Conservation (phyloP, 2,888 invertebrate genomes). For the Globia sparganii region DNA sequence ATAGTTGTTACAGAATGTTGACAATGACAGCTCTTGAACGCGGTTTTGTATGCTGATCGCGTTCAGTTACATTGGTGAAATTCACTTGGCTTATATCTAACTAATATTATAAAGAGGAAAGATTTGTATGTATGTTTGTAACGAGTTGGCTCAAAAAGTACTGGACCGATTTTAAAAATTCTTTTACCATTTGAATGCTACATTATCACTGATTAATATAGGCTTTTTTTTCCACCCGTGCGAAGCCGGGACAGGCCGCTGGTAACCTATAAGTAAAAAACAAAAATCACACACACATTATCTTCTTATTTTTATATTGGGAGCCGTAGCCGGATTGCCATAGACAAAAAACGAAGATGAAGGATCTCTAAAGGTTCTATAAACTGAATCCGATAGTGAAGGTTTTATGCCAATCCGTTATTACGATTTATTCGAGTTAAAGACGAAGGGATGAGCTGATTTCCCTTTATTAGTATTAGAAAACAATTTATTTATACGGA, state of each 20-base stretch:
- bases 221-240: too few relatives aligned
- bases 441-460: conserved; percentile 36
- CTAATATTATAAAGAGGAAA: too few relatives aligned
- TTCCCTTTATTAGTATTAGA: conserved; percentile 41
- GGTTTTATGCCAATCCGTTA: conserved; percentile 35
- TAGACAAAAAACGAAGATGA: background rate
- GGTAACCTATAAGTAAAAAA: background rate
- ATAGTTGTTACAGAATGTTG: background rate
- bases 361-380: conserved; percentile 1
- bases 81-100: background rate
- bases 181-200: too few relatives aligned
- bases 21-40: background rate
- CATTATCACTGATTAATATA: too few relatives aligned
- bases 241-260: too few relatives aligned
- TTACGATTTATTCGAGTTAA: conserved; percentile 37
- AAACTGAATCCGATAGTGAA: conserved; percentile 17
- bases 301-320: background rate
- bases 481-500: conserved; percentile 46
- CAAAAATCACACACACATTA: background rate
- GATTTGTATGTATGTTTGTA: too few relatives aligned
- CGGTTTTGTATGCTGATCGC: background rate
- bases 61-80: background rate
- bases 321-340: background rate
- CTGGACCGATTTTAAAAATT: too few relatives aligned
- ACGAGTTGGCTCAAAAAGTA: too few relatives aligned